phyloP scores from a whole-genome alignment of 1,140 invertebrate species.

The Drosophila ananassae region DNA sequence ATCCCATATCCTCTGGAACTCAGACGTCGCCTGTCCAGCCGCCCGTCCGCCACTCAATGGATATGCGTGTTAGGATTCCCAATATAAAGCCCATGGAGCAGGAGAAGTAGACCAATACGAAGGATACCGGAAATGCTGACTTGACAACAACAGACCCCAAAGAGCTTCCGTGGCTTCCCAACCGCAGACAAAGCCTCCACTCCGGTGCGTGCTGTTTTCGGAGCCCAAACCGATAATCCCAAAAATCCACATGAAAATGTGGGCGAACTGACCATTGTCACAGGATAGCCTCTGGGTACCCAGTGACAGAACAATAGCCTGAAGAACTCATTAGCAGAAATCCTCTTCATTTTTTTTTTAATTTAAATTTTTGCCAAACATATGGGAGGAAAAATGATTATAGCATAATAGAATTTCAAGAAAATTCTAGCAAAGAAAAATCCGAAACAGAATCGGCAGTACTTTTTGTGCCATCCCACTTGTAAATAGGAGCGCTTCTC shows the following conservation, averaged over 20 bases:
- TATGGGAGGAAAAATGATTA: too few relatives aligned
- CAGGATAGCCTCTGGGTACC: neutral
- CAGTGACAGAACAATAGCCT: neutral
- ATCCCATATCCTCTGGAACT: slow-evolving; percentile 15
- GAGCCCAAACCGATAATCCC: slow-evolving; percentile 44
- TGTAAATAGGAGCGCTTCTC: too few relatives aligned
- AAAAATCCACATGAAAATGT: slow-evolving; percentile 54
- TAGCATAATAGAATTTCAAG: too few relatives aligned
- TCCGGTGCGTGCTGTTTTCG: slow-evolving; percentile 23
- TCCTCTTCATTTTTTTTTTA: neutral
- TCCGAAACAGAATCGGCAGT: too few relatives aligned
- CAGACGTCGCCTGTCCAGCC: slow-evolving; percentile 24
- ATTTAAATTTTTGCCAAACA: too few relatives aligned
- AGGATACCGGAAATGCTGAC: slow-evolving; percentile 49
- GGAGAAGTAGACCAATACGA: neutral
- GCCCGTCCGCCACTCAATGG: slow-evolving; percentile 13
- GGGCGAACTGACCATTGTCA: neutral
- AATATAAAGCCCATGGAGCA: slow-evolving; percentile 4
- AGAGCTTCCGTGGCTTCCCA: slow-evolving; percentile 34
- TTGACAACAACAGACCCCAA: slow-evolving; percentile 47
- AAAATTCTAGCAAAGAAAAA: too few relatives aligned
- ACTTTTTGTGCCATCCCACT: too few relatives aligned
- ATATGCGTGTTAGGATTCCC: slow-evolving; percentile 30
- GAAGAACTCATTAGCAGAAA: neutral
- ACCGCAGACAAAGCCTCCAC: slow-evolving; percentile 21